phyloP scores from a whole-genome alignment of 2,888 invertebrate genomes.

The Timema podura region DNA sequence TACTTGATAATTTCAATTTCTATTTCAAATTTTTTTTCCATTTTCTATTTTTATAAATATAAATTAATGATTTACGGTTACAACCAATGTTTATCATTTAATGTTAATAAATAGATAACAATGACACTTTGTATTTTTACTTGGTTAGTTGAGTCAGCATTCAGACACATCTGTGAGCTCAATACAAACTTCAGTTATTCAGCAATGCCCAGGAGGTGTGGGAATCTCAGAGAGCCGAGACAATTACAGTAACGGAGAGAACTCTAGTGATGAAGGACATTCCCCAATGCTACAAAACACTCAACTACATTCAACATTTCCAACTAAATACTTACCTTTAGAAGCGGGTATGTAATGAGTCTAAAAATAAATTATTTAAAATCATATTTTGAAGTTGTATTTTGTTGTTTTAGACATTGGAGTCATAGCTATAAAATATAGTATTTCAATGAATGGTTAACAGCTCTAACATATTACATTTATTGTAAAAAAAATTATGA shows the following conservation, averaged over 20 bases:
- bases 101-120: neutral
- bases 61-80: neutral
- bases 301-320: neutral
- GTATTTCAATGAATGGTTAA: no score
- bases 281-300: constrained; percentile 1
- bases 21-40: neutral
- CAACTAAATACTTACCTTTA: neutral
- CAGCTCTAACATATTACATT: no score
- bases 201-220: constrained; percentile 26
- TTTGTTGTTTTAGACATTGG: no score
- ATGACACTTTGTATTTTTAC: neutral
- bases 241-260: constrained; percentile 24
- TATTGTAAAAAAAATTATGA: no score
- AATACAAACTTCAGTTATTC: constrained; percentile 26
- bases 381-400: no score
- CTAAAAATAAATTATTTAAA: no score
- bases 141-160: constrained; percentile 27
- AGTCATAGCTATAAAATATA: no score
- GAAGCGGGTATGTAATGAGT: no score
- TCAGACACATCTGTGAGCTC: constrained; percentile 24
- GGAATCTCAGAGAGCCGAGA: neutral
- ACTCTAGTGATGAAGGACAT: constrained; percentile 16
- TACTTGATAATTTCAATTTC: neutral
- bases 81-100: constrained; percentile 1
- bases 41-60: constrained; percentile 7